These are phyloP conservation scores for Propithecus coquereli DNA, from an alignment of 2,113 vertebrate species.

Conservation along the genomic window DNA sequence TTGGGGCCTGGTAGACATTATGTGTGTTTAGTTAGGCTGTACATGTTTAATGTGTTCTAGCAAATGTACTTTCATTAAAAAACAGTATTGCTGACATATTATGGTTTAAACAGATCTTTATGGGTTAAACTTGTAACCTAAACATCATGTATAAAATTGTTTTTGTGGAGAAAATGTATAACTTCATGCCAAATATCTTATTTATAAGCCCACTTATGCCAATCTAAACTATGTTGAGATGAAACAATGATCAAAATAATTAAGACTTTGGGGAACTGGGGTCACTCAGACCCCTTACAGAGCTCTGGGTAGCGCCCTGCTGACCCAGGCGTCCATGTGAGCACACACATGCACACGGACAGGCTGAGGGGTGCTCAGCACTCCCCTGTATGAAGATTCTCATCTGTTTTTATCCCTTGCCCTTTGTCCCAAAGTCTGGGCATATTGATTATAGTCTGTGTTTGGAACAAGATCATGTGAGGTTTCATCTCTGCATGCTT, in stretches of 20 bases:
- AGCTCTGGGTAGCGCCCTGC: not conserved
- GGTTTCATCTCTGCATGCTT: not conserved
- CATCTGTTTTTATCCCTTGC: not conserved
- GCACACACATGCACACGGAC: rapidly evolving
- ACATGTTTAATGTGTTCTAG: not conserved
- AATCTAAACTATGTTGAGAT: not conserved
- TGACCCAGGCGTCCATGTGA: not conserved
- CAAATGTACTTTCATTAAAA: not conserved
- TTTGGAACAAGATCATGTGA: not conserved
- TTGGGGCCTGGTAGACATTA: not conserved
- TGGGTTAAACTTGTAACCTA: not conserved
- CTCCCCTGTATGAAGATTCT: not conserved
- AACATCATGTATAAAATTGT: not conserved
- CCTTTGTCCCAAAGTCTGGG: not conserved
- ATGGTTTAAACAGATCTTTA: not conserved
- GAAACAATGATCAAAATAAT: not conserved
- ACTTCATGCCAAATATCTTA: not conserved
- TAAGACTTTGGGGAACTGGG: not conserved
- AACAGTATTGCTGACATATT: not conserved
- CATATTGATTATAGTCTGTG: not conserved
- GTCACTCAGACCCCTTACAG: not conserved
- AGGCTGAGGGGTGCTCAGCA: not conserved
- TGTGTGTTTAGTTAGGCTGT: not conserved
- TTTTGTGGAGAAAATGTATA: not conserved
- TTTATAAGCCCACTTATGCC: not conserved